These are phyloP conservation scores for Pachliopta kotzebuea DNA, from an alignment of 2,888 invertebrate species.

Conservation along the genomic window DNA sequence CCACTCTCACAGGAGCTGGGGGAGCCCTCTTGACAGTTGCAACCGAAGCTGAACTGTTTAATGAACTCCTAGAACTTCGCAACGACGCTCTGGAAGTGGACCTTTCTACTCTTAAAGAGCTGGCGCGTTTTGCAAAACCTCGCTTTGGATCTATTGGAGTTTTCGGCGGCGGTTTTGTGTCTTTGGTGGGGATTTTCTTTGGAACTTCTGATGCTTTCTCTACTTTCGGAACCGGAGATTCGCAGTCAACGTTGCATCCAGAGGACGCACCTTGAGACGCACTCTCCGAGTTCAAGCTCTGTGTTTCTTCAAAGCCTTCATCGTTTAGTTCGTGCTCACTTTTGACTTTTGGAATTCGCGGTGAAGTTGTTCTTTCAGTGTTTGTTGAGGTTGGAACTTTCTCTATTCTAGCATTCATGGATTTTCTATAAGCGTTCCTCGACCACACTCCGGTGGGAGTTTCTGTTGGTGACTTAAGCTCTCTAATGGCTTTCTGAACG, in stretches of 20 bases:
- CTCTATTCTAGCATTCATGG: conserved; percentile 54
- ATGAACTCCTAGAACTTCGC: conserved; percentile 90
- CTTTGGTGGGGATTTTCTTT: conserved; percentile 76
- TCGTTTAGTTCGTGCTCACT: conserved; percentile 89
- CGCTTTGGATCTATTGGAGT: conserved; percentile 61
- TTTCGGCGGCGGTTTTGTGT: conserved; percentile 63
- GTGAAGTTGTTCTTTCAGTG: conserved; percentile 61
- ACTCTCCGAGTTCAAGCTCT: conserved; percentile 92
- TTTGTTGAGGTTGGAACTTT: conserved; percentile 39
- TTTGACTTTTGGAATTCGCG: conserved; percentile 76
- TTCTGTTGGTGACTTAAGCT: conserved; percentile 82
- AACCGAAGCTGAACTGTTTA: conserved; percentile 90
- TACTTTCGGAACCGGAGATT: conserved; percentile 73
- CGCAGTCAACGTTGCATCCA: conserved; percentile 84
- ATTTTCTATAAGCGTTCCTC: conserved; percentile 68
- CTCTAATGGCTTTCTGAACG: conserved; percentile 84
- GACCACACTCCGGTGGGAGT: conserved; percentile 82
- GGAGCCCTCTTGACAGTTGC: conserved; percentile 88
- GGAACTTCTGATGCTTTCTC: conserved; percentile 61
- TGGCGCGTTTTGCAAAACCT: conserved; percentile 55
- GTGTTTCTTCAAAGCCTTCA: conserved; percentile 95
- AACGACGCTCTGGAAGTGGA: conserved; percentile 90
- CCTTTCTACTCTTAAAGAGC: conserved; percentile 84
- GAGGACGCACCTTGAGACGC: conserved; percentile 92
- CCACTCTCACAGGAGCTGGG: conserved; percentile 60